Evolutionary conservation across 2,113 vertebrate species (phyloP), one percentile per base, ranked within the genome.

Genomic region (Perca flavescens): DNA sequence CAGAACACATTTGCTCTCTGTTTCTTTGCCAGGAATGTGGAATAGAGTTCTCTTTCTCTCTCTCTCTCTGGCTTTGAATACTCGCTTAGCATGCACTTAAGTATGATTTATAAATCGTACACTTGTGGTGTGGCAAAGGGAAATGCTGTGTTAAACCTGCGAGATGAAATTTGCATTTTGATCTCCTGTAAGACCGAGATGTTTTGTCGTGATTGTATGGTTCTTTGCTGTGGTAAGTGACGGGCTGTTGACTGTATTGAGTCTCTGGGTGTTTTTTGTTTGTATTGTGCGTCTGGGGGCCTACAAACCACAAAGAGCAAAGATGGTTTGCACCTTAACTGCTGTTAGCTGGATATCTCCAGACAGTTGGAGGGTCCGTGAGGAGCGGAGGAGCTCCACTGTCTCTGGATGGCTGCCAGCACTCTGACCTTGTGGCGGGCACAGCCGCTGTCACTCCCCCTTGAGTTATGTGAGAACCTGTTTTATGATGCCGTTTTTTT

Each of bases 1-100:
- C 80, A 89, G 87, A 91, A 90, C 86, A 87, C 85, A 94, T 94
- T 92, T 85, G 87, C 86, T 83, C 91, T 86, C 87, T 87, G 89
- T 86, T 54, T 79, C 74, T 79, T 85, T 87, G 85, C 92, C 91
- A 93, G 85, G 85, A 90, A 91, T 79, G 83, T 91, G 84, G 80
- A 89, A 83, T 78, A 57, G 43, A 80, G 64, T 70, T 79, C 62
- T 71, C 61, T 70, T 80, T 63, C 78, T 64, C 71, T 52, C 74
- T 52, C 74, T 58, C 71, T 61, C 68, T 76, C 60, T 77, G 74
- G 74, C 76, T 81, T 63, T 75, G 79, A 76, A 81, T 78, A 74
- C 83, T 86, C 6, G 67, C 84, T 86, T 89, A 80, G 69, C 50
- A 8, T 63, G 61, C 89, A 83, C 74, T 87, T 85, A 70, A 84